Conservation (phyloP, 2,888 invertebrate genomes). For the Microplitis manilae region DNA sequence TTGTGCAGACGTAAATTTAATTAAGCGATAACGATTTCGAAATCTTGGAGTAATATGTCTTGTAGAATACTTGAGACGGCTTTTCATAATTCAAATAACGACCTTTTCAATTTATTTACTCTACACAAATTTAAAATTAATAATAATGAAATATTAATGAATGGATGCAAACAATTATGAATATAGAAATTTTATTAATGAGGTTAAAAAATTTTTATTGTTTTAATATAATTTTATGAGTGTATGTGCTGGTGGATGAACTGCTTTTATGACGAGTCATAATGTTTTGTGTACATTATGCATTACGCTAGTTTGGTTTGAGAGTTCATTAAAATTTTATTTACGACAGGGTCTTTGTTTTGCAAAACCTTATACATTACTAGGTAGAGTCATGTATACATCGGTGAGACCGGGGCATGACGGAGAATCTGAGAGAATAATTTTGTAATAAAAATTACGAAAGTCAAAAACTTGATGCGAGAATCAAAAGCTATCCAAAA, state of each 20-base stretch:
- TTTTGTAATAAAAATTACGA: no score
- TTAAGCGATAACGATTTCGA: background rate
- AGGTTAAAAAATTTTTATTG: background rate
- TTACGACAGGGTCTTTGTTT: constrained; percentile 51
- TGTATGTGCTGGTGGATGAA: background rate
- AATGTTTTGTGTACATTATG: constrained; percentile 4
- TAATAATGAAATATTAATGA: background rate
- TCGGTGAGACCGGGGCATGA: no score
- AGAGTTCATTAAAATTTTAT: constrained; percentile 49
- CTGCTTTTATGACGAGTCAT: constrained; percentile 7
- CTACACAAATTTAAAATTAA: background rate
- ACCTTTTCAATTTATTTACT: background rate
- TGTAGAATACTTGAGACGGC: background rate
- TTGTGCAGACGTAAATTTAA: background rate
- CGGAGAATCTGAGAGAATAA: no score
- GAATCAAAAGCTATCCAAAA: no score
- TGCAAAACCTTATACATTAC: constrained; percentile 32
- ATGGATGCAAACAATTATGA: background rate
- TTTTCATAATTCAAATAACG: background rate
- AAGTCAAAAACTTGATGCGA: no score
- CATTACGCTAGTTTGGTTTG: constrained; percentile 37
- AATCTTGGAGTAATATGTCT: background rate
- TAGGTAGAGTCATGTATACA: background rate
- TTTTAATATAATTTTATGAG: background rate
- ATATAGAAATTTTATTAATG: background rate